Conservation (phyloP, 1,140 invertebrate genomes). For the Aphelinus certus region DNA sequence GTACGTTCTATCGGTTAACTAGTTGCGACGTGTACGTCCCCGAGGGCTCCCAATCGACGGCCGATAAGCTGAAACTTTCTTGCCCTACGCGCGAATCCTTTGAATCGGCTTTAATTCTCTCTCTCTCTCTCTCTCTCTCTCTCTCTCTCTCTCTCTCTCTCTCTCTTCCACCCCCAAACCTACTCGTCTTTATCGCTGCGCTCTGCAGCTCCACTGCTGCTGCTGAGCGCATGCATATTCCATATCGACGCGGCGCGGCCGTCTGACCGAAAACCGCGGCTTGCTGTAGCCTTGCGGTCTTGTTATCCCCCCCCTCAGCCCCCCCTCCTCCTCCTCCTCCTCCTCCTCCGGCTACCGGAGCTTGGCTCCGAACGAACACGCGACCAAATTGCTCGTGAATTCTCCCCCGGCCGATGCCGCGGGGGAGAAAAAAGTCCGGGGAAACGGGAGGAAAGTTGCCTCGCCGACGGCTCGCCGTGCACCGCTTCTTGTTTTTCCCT, state of each 20-base stretch:
- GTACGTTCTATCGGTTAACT: too few relatives aligned
- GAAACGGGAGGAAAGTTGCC: not conserved
- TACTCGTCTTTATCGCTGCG: not conserved
- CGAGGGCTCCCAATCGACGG: not conserved
- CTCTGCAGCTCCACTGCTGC: too few relatives aligned
- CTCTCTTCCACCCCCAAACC: not conserved
- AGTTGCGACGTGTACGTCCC: too few relatives aligned
- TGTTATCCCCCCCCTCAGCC: constrained; percentile 2
- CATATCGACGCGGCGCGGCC: not conserved
- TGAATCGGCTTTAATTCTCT: not conserved
- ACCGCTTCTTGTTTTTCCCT: too few relatives aligned
- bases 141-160: too few relatives aligned
- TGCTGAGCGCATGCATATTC: constrained; percentile 8
- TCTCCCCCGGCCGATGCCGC: not conserved
- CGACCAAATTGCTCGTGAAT: constrained; percentile 36
- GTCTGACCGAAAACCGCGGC: constrained; percentile 20
- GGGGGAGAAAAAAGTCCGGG: not conserved
- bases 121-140: too few relatives aligned
- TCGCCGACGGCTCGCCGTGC: too few relatives aligned
- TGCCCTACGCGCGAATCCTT: not conserved
- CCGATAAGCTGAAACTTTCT: not conserved
- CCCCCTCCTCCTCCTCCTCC: not conserved
- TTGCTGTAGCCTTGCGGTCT: constrained; percentile 29
- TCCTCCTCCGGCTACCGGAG: not conserved
- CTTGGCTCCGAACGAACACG: constrained; percentile 9